Conservation (phyloP, 2,113 vertebrate species). For the Podocnemis expansa region DNA sequence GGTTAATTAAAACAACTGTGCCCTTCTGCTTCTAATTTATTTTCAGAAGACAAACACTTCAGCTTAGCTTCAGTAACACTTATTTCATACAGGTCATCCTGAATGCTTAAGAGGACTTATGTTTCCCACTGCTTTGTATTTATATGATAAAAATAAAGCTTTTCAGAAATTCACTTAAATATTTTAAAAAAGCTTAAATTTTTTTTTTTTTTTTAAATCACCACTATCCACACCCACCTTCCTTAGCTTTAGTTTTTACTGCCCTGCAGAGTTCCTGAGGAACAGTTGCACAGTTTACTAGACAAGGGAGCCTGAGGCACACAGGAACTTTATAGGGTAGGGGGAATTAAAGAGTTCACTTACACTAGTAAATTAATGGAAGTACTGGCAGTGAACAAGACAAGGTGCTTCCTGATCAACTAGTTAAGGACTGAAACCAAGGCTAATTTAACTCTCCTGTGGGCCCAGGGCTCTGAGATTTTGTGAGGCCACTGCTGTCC, state of each 20-base stretch:
- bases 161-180: neutral
- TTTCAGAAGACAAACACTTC: neutral
- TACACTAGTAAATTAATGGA: neutral
- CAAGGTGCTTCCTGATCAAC: neutral
- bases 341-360: fast-evolving
- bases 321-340: neutral
- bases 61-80: neutral
- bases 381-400: neutral
- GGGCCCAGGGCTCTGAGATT: no score
- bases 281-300: neutral
- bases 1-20: conserved; percentile 4
- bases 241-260: neutral
- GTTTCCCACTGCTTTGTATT: neutral
- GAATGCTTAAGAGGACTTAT: neutral
- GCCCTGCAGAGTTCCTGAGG: neutral
- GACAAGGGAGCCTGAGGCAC: neutral
- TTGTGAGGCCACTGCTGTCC: no score
- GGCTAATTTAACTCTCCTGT: no score
- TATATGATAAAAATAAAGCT: neutral
- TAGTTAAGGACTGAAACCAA: neutral
- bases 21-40: neutral
- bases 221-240: neutral
- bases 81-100: neutral
- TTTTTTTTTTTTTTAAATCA: no score
- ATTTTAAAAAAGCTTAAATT: no score